phyloP scores from a whole-genome alignment of 2,797 vertebrate species.

The Bradypodion ventrale region DNA sequence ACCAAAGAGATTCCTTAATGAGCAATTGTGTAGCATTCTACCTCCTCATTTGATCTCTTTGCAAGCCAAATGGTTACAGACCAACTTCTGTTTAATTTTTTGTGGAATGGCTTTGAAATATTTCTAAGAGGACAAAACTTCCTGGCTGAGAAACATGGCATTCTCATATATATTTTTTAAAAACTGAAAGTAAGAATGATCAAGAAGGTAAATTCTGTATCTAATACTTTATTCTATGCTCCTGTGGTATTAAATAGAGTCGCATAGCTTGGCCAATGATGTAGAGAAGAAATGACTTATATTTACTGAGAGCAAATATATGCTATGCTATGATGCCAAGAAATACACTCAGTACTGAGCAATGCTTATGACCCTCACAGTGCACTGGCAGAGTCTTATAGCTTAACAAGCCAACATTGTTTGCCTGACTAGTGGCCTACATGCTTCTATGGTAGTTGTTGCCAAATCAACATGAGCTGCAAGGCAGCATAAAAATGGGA shows the following conservation, averaged over 20 bases:
- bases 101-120: background rate
- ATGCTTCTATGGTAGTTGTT: background rate
- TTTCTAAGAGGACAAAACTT: background rate
- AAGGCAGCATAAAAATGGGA: background rate
- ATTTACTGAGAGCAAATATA: conserved; percentile 29
- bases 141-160: background rate
- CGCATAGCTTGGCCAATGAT: background rate
- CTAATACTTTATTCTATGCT: background rate
- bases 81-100: background rate
- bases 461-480: conserved; percentile 1
- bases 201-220: background rate
- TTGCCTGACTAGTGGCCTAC: background rate
- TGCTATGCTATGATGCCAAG: conserved; percentile 39
- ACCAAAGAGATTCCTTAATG: background rate
- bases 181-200: background rate
- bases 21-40: background rate
- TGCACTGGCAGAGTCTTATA: conserved; percentile 4
- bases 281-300: conserved; percentile 60
- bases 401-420: conserved; percentile 5
- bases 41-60: background rate
- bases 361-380: background rate
- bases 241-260: background rate
- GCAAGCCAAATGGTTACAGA: background rate
- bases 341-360: conserved; percentile 25
- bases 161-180: background rate